Base-by-base conservation (phyloP, 2,888 invertebrate genomes). In the Tipula vernalis region DNA sequence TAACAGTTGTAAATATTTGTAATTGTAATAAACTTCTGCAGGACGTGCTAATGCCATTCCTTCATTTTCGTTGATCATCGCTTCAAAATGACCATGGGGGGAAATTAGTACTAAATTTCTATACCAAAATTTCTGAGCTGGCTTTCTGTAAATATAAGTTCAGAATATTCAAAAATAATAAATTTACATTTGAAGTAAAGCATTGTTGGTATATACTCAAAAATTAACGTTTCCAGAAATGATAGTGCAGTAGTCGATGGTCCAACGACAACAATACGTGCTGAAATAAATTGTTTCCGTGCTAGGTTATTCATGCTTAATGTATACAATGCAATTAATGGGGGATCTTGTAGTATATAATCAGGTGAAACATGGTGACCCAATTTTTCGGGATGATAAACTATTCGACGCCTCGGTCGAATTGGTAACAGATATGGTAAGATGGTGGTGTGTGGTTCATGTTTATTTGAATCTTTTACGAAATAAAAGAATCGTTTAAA, bases 61-160 rank as follows among this genome's bases (percentile, higher is more conserved):
- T 4, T 86, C 57, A n/a, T 86, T 57, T 13, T 41, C 36, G 39
- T 51, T 36, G 5, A 42, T 15, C 36, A 47, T 51, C 13, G 36
- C 12, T 86, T 87, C 85, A 57, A 84, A 44, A 10, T 95, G 89
- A 0, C 96, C 95, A 89, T 95, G 93, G 2, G 94, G 93, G 0
- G 95, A 95, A 2, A 96, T 92, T 85, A 96, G 90, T 0, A 95
- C 95, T 18, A 96, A 90, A 89, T 96, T 96, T 87, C 94, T 94
- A 89, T 95, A 96, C 2, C 92, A 92, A 18, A 94, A 89, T 89
- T 94, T 92, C 0, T 92, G 90, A 0, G 91, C 90, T 0, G 91
- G 89, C 71, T 91, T 91, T 12, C 93, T 93, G 6, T 39, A 87
- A 51, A 42, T 47, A 36, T 42, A 41, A 83, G 3, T 6, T 39